Evolutionary conservation across 1,140 invertebrate species (phyloP).

Genomic region (Drosophila aff.): DNA sequence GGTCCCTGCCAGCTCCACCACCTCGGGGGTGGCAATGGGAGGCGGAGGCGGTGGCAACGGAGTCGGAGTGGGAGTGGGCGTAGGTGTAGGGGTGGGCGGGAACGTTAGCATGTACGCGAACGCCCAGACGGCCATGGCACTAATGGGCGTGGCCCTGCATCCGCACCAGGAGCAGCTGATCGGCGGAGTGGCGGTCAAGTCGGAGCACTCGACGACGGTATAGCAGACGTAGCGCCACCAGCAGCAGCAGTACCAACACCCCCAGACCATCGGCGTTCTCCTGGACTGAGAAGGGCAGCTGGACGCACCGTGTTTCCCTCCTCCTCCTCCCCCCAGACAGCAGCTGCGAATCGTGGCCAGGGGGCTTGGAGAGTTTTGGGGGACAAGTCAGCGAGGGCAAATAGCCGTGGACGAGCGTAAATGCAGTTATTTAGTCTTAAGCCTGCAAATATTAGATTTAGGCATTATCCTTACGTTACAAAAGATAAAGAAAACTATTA

Average conservation of each 20-base stretch:
- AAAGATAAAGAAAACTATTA: conserved; percentile 42
- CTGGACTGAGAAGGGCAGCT: conserved; percentile 42
- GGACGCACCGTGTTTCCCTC: not conserved
- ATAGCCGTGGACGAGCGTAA: conserved; percentile 60
- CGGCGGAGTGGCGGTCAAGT: conserved; percentile 57
- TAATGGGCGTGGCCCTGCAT: conserved; percentile 71
- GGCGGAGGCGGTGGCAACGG: conserved; percentile 24
- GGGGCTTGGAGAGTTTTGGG: not conserved
- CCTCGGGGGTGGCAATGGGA: conserved; percentile 30
- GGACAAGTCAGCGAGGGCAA: conserved; percentile 1
- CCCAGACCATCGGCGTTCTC: conserved; percentile 39
- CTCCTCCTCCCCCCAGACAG: not conserved
- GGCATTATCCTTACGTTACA: conserved; percentile 50
- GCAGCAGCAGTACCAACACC: conserved; percentile 31
- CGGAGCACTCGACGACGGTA: conserved; percentile 78
- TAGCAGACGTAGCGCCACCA: conserved; percentile 58
- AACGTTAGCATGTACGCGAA: conserved; percentile 71
- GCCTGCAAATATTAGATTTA: conserved; percentile 79
- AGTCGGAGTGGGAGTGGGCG: conserved; percentile 21
- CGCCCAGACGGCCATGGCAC: conserved; percentile 71
- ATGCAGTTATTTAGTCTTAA: conserved; percentile 84
- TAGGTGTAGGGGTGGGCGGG: conserved; percentile 29
- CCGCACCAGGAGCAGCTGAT: conserved; percentile 61
- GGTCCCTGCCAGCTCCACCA: conserved; percentile 64
- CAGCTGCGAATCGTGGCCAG: conserved; percentile 1